These are phyloP conservation scores for Columbina picui DNA, from an alignment of 2,113 vertebrate species.

Conservation along the genomic window DNA sequence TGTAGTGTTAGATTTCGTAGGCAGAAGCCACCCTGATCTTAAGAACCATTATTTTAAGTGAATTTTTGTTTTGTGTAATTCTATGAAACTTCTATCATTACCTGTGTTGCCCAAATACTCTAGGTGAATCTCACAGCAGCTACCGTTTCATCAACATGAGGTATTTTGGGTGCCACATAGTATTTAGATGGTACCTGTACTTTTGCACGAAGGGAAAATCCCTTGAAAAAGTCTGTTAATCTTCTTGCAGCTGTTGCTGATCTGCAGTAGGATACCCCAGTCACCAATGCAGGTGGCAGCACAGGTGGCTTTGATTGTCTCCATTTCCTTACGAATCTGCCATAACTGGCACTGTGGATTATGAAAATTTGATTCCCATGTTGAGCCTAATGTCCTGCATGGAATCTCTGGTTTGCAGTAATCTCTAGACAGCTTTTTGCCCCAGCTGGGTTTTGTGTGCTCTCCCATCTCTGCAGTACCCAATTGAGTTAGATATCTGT, in stretches of 20 bases:
- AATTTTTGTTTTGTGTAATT: not conserved
- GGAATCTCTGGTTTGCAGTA: not conserved
- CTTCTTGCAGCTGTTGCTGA: not conserved
- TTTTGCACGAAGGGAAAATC: not conserved
- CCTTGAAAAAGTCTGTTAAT: not conserved
- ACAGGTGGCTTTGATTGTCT: not conserved
- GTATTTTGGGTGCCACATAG: not conserved
- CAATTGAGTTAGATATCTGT: not conserved
- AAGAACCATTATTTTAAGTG: not conserved
- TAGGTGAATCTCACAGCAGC: not conserved
- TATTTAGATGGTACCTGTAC: not conserved
- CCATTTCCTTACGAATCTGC: not conserved
- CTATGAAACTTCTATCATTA: not conserved
- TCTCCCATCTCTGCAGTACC: not conserved
- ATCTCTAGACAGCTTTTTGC: not conserved
- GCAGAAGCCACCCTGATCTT: not conserved
- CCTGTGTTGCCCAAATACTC: not conserved
- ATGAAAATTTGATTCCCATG: not conserved
- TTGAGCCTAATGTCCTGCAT: not conserved
- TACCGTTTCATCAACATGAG: not conserved
- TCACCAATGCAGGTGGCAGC: not conserved
- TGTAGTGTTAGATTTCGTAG: not conserved
- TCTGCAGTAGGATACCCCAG: not conserved
- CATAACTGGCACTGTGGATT: not conserved
- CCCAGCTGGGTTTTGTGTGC: not conserved